A percentile compares a stretch with the other conserved stretches of the same genome.
phyloP scores from a whole-genome alignment of 30 jellyfish, hydroid and myxozoan species.

The Mastigias papua region DNA sequence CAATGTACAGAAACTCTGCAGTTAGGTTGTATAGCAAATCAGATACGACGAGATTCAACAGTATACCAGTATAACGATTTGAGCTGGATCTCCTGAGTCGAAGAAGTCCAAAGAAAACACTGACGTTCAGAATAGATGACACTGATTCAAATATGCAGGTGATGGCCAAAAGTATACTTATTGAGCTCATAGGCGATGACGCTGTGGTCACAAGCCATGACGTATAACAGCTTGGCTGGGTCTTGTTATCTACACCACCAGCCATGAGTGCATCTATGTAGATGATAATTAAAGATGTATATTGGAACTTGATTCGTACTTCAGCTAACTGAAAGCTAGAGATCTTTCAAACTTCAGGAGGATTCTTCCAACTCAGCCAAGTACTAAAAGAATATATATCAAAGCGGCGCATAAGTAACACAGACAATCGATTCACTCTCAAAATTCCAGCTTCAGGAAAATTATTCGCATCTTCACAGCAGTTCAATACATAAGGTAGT shows the following conservation, averaged over 20 bases:
- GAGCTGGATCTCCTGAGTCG: slow-evolving; percentile 31
- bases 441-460: background rate
- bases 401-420: too few species aligned
- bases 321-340: too few species aligned
- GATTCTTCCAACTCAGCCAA: too few species aligned
- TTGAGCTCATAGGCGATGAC: slow-evolving; percentile 4
- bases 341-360: too few species aligned
- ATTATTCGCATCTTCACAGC: background rate
- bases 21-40: slow-evolving; percentile 60
- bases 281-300: too few species aligned
- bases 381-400: too few species aligned
- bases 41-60: slow-evolving; percentile 35
- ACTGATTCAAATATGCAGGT: slow-evolving; percentile 27
- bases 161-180: slow-evolving; percentile 20
- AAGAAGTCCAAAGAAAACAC: slow-evolving; percentile 22
- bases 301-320: too few species aligned
- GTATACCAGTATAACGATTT: background rate
- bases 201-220: slow-evolving; percentile 44
- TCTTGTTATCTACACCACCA: background rate
- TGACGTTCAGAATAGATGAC: slow-evolving; percentile 21
- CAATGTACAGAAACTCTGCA: slow-evolving; percentile 43
- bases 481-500: too few species aligned
- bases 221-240: slow-evolving; percentile 29
- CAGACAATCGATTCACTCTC: too few species aligned
- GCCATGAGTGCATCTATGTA: background rate